Evolutionary conservation across 1,140 invertebrate species (phyloP), one percentile per base, ranked within the genome.

Genomic region (Arctopsyche grandis): DNA sequence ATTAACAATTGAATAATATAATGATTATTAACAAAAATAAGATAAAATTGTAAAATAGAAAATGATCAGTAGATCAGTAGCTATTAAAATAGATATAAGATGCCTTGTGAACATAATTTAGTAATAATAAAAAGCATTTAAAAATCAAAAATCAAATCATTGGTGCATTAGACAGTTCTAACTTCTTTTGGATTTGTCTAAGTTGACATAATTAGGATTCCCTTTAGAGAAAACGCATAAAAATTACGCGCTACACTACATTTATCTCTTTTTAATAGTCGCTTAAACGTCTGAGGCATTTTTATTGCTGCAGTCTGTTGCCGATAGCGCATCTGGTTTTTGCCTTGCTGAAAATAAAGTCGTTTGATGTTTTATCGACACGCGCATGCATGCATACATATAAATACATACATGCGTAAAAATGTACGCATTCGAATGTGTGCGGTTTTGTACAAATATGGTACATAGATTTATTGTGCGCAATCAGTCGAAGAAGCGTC

Each of bases 351-450:
- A 74, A 70, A 74, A 74, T 74, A 74, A 56, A 24, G 24, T 21
- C 70, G n/a, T 74, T 74, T 74, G 70, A 74, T 74, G 22, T 52
- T 74, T 74, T 74, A 74, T 74, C 38, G 70, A 74, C 38, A 52
- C 24, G 60, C 10, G 19, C 3, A 21, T 22, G 16, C 12, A 12
- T 16, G 48, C 10, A 12, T 4, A 52, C 48, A 52, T 52, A 38
- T 38, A 38, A 38, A 16, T 52, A 52, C 48, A 52, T 52, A 12
- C 12, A 52, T 14, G 12, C 10, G 16, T 16, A n/a, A n/a, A n/a
- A n/a, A n/a, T n/a, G n/a, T n/a, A n/a, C n/a, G n/a, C n/a, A n/a
- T n/a, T n/a, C n/a, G n/a, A n/a, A n/a, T n/a, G n/a, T n/a, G n/a
- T n/a, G n/a, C n/a, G n/a, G n/a, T 16, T 52, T 10, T 5, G 48